These are phyloP conservation scores for Rousettus leschenaultii DNA, from an alignment of 2,113 vertebrate species.

Conservation along the genomic window DNA sequence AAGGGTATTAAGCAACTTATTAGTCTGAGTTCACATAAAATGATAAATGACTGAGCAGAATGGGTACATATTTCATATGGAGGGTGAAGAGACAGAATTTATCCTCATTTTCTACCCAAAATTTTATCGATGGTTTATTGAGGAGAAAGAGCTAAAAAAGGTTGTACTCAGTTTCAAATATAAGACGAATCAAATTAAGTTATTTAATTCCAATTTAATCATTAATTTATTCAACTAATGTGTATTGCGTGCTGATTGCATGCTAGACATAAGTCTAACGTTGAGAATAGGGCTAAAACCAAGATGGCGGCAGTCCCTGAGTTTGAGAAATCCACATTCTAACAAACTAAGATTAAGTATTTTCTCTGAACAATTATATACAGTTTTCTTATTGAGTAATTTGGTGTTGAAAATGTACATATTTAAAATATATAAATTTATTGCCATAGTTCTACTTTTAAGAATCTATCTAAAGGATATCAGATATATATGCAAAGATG, in stretches of 20 bases:
- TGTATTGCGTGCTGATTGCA: background rate
- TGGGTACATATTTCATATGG: background rate
- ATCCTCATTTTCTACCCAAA: background rate
- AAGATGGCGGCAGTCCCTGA: background rate
- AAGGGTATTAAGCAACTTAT: background rate
- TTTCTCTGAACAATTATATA: background rate
- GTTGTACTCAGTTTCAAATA: background rate
- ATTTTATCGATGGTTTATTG: background rate
- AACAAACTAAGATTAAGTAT: background rate
- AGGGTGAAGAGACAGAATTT: background rate
- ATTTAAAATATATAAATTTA: slow-evolving; percentile 4
- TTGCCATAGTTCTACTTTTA: background rate
- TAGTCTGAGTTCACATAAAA: background rate
- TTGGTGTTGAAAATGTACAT: background rate
- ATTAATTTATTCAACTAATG: slow-evolving; percentile 24
- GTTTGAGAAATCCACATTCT: background rate
- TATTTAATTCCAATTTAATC: background rate
- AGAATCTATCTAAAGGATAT: background rate
- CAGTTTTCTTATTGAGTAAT: background rate
- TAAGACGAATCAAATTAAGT: slow-evolving; percentile 28
- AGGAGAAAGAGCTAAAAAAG: background rate
- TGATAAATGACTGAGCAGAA: background rate
- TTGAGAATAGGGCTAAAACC: background rate
- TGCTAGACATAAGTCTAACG: background rate
- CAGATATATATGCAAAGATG: background rate